phyloP scores from a whole-genome alignment of 2,797 vertebrate species.

The Myotis vivesi region DNA sequence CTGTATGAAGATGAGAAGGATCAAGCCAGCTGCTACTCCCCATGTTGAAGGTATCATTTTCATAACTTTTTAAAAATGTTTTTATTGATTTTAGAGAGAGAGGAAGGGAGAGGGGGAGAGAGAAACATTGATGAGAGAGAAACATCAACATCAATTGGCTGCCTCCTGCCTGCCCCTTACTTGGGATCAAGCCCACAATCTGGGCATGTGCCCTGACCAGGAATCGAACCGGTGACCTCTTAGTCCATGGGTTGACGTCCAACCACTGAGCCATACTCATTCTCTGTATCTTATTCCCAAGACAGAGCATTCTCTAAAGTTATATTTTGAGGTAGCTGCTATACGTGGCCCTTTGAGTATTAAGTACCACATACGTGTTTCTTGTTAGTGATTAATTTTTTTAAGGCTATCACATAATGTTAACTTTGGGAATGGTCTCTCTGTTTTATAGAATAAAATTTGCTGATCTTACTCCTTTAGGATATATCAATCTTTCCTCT shows the following conservation, averaged over 20 bases:
- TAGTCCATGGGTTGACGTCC: no score
- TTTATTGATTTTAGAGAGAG: no score
- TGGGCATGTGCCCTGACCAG: no score
- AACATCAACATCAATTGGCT: no score
- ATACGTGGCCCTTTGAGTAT: background rate
- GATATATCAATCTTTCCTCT: background rate
- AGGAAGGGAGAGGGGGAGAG: no score
- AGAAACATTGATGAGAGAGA: no score
- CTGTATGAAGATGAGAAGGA: constrained; percentile 84
- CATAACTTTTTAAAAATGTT: background rate
- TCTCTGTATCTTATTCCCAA: background rate
- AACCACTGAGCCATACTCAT: no score
- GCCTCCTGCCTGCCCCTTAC: no score
- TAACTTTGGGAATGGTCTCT: background rate
- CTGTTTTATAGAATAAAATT: constrained; percentile 8
- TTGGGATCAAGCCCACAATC: no score
- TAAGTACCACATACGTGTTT: background rate
- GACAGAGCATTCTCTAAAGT: background rate
- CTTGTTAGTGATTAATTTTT: background rate
- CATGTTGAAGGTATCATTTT: constrained; percentile 67
- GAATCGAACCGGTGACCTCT: no score
- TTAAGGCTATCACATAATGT: background rate
- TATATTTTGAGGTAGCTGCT: background rate
- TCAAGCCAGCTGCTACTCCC: constrained; percentile 69
- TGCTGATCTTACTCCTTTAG: background rate